These are phyloP conservation scores for Hippopotamus amphibius DNA, from an alignment of 2,113 vertebrate species.

Conservation along the genomic window DNA sequence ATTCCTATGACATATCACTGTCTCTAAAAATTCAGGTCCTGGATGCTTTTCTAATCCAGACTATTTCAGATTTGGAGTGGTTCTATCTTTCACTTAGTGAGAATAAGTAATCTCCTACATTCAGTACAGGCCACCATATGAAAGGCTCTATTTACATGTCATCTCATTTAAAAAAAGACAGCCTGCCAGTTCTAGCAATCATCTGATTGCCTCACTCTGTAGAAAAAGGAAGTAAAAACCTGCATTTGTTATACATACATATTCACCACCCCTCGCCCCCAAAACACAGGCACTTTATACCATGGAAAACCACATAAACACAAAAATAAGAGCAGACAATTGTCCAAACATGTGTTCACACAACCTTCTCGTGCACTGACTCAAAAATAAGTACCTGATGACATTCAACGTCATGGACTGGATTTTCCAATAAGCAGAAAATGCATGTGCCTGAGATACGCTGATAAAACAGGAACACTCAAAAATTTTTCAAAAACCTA, in stretches of 20 bases:
- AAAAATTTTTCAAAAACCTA: background rate
- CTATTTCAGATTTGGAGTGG: background rate
- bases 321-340: conserved; percentile 35
- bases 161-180: conserved; percentile 5
- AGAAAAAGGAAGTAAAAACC: conserved; percentile 39
- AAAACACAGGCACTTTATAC: background rate
- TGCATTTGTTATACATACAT: background rate
- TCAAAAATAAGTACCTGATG: conserved; percentile 10
- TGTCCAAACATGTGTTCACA: background rate
- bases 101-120: background rate
- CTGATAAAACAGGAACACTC: background rate
- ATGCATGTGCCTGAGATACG: background rate
- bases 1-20: background rate
- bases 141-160: background rate
- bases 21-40: background rate
- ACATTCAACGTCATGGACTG: background rate
- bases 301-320: conserved; percentile 51
- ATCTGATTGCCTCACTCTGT: background rate
- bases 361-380: background rate
- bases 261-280: background rate
- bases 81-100: background rate
- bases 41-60: background rate
- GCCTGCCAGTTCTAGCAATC: background rate
- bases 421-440: background rate
- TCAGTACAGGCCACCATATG: background rate